Evolutionary conservation across 2,113 vertebrate species (phyloP).

Genomic region (Plotosus lineatus): DNA sequence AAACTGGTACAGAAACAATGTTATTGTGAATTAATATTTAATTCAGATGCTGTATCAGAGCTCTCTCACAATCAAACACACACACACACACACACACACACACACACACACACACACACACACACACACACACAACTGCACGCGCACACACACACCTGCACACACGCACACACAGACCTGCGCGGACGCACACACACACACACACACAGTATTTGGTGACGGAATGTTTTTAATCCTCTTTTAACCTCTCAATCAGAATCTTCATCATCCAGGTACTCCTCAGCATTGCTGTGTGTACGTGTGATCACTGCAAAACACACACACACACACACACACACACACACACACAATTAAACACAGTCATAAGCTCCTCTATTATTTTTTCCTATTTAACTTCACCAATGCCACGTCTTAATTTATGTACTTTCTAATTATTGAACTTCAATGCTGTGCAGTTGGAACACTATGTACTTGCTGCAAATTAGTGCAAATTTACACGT

Average conservation of each 20-base stretch:
- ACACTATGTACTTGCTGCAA: too few relatives aligned
- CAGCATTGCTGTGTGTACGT: slow-evolving; percentile 87
- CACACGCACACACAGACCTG: background rate
- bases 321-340: slow-evolving; percentile 17
- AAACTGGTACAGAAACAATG: background rate
- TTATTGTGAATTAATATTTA: background rate
- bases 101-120: slow-evolving; percentile 11
- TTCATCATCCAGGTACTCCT: slow-evolving; percentile 96
- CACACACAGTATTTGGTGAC: slow-evolving; percentile 19
- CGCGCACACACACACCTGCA: background rate
- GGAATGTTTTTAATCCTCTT: slow-evolving; percentile 27
- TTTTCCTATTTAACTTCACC: too few relatives aligned
- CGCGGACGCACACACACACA: background rate
- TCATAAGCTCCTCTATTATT: too few relatives aligned
- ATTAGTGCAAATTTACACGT: too few relatives aligned
- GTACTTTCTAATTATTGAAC: too few relatives aligned
- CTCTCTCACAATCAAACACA: background rate
- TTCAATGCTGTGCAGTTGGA: too few relatives aligned
- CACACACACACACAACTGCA: background rate
- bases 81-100: background rate
- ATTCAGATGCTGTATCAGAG: background rate
- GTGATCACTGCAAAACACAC: slow-evolving; percentile 53
- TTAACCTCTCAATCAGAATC: slow-evolving; percentile 85
- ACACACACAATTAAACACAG: slow-evolving; percentile 1
- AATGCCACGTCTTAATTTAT: too few relatives aligned